Evolutionary conservation across 2,113 vertebrate species (phyloP).

Genomic region (Coryphaenoides rupestris): DNA sequence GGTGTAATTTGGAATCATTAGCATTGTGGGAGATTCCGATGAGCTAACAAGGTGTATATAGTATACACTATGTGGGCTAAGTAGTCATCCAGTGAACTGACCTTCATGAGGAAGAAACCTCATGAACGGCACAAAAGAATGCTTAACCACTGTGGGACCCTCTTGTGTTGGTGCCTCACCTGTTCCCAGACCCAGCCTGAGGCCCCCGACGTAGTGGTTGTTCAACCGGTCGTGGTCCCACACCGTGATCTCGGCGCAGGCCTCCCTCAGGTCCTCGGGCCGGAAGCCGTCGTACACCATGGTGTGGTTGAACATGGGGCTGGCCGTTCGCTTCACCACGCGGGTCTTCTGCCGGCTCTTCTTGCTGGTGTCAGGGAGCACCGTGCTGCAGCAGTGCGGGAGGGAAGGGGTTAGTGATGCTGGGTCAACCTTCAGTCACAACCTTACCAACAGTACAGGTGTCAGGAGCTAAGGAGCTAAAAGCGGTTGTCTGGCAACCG

Average conservation of each 20-base stretch:
- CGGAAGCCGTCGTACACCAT: slow-evolving; percentile 92
- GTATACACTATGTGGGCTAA: too few relatives aligned
- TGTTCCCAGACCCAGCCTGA: slow-evolving; percentile 88
- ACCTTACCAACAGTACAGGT: not conserved
- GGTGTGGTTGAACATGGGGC: slow-evolving; percentile 91
- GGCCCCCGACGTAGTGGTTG: slow-evolving; percentile 87
- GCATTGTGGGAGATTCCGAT: too few relatives aligned
- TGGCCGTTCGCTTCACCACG: slow-evolving; percentile 80
- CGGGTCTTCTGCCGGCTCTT: slow-evolving; percentile 89
- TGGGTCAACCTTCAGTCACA: not conserved
- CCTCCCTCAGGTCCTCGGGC: slow-evolving; percentile 83
- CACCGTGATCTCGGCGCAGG: slow-evolving; percentile 88
- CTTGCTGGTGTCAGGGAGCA: slow-evolving; percentile 85
- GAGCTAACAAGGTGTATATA: too few relatives aligned
- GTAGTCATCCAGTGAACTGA: too few relatives aligned
- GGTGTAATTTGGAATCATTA: too few relatives aligned
- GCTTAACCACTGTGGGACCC: too few relatives aligned
- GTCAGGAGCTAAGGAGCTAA: too few relatives aligned
- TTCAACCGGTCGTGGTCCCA: slow-evolving; percentile 88
- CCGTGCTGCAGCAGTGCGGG: slow-evolving; percentile 64
- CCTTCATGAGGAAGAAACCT: too few relatives aligned
- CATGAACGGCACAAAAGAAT: too few relatives aligned
- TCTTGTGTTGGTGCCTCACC: slow-evolving; percentile 69
- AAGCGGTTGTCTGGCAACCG: too few relatives aligned
- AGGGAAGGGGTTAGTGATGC: not conserved